Base-by-base conservation (phyloP, 2,888 invertebrate genomes). In the Scotopteryx bipunctaria region DNA sequence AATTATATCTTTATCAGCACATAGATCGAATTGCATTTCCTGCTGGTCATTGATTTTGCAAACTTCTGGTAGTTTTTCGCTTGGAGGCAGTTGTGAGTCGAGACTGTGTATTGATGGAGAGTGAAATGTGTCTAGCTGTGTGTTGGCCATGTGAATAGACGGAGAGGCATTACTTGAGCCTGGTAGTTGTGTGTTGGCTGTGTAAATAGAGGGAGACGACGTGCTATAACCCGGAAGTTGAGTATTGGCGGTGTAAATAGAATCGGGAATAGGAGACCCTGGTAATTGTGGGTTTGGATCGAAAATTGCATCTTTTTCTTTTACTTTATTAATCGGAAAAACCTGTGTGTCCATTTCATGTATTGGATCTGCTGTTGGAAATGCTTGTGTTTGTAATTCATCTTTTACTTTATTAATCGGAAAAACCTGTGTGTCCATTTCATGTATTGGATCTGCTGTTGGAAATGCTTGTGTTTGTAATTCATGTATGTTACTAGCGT, bases 361-460 rank as follows among this genome's bases (percentile, higher is more conserved):
- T 43, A 72, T 69, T 19, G 29, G n/a, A 29, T 31, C 29, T 21
- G 6, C 13, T 37, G 8, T 23, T 6, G 23, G 25, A 35, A 47
- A 29, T 13, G 35, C 60, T 63, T 86, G 86, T 29, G 87, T 87
- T 43, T 85, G 76, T n/a, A n/a, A n/a, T n/a, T n/a, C n/a, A n/a
- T 42, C 42, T 33, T 32, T 42, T 21, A 42, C 11, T 55, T 49
- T 48, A 50, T 19, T 44, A 14, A 55, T 13, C 6, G 44, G 38
- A 40, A 43, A 25, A 9, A 25, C 60, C 62, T 86, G 86, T 27
- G 86, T 86, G 42, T 84, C 76, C 66, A 82, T 66, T 50, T 79
- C 77, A 57, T 67, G 59, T 43, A 72, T 69, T 19, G 29, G n/a
- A 29, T 31, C 29, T 21, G 6, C 13, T 37, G 8, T 23, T 6